Evolutionary conservation across 2,888 invertebrate species (phyloP).

Genomic region (Mellilla xanthometata): DNA sequence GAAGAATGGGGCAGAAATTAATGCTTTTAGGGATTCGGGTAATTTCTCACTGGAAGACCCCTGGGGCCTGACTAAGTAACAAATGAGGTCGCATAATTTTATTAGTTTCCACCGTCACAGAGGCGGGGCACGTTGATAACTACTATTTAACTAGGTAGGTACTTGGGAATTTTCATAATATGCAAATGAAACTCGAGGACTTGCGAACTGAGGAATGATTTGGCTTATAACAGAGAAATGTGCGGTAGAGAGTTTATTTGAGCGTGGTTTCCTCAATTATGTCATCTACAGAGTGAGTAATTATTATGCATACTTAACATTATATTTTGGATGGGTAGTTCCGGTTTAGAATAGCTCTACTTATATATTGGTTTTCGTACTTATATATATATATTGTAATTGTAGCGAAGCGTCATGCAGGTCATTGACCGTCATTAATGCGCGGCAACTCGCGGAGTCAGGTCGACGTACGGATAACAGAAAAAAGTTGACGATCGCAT

Average conservation of each 20-base stretch:
- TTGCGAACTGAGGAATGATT: slow-evolving; percentile 11
- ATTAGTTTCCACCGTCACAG: slow-evolving; percentile 43
- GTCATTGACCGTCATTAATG: slow-evolving; percentile 47
- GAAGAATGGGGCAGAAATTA: slow-evolving; percentile 47
- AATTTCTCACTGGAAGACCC: slow-evolving; percentile 55
- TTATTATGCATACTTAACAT: too few species aligned
- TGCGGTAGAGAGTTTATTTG: slow-evolving; percentile 9
- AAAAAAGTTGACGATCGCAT: too few species aligned
- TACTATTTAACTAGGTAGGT: slow-evolving; percentile 26
- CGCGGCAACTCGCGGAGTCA: slow-evolving; percentile 30
- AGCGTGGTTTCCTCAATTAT: slow-evolving; percentile 2
- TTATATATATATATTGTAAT: too few species aligned
- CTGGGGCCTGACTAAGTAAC: slow-evolving; percentile 44
- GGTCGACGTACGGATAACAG: too few species aligned
- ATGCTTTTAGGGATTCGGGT: slow-evolving; percentile 49
- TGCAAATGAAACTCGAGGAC: slow-evolving; percentile 33
- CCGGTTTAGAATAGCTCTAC: too few species aligned
- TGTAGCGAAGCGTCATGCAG: slow-evolving; percentile 25
- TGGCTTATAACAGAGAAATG: slow-evolving; percentile 4
- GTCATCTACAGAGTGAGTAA: background rate
- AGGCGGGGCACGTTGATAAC: slow-evolving; percentile 16
- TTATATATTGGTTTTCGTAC: too few species aligned
- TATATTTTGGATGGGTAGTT: too few species aligned
- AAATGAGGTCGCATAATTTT: slow-evolving; percentile 64
- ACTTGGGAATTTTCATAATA: slow-evolving; percentile 38